Evolutionary conservation across 2,797 vertebrate species (phyloP).

Genomic region (Acrossocheilus fasciatus): DNA sequence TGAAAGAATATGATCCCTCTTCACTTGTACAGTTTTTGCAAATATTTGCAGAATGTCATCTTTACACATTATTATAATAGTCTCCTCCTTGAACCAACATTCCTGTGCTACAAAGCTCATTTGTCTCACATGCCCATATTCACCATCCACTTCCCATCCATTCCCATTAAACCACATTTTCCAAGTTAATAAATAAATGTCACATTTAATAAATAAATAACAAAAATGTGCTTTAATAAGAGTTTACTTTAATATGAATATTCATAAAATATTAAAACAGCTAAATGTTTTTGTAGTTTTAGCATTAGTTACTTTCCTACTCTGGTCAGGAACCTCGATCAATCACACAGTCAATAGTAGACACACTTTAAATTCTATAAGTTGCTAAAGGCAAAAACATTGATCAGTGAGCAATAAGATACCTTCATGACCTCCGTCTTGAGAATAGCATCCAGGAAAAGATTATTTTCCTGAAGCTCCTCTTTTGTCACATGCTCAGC

Average conservation of each 20-base stretch:
- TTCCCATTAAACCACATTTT: neutral
- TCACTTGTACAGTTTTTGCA: neutral
- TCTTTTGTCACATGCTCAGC: conserved; percentile 83
- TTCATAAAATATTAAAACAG: neutral
- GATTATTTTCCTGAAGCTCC: conserved; percentile 81
- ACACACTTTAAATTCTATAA: neutral
- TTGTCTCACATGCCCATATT: neutral
- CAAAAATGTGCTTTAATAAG: neutral
- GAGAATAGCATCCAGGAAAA: conserved; percentile 83
- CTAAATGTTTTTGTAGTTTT: neutral
- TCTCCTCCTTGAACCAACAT: conserved; percentile 7
- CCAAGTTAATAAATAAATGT: neutral
- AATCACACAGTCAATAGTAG: neutral
- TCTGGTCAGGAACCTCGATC: neutral
- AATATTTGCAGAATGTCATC: neutral
- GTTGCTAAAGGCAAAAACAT: neutral
- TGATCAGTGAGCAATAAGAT: neutral
- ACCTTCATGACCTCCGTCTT: conserved; percentile 87
- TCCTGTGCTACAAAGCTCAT: neutral
- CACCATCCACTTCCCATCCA: neutral
- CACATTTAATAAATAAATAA: neutral
- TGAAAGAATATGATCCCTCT: neutral
- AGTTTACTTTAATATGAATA: neutral
- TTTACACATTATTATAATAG: neutral
- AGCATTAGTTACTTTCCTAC: neutral